A percentile compares a stretch with the other conserved stretches of the same genome.
Conservation (phyloP, 2,888 invertebrate species). For the Drosophila barbarae region DNA sequence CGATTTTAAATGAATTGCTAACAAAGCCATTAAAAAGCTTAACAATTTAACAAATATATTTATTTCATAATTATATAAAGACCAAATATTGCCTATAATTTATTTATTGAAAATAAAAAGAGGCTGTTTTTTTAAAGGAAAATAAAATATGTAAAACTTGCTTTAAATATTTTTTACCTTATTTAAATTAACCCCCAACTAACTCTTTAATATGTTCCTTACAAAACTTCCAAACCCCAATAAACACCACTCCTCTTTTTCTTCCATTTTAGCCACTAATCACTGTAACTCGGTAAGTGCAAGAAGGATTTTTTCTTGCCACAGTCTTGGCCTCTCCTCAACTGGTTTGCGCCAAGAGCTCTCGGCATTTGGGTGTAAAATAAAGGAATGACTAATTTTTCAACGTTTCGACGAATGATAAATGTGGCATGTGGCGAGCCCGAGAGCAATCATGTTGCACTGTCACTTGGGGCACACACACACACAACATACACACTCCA, state of each 20-base stretch:
- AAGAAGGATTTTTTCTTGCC: constrained; percentile 60
- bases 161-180: too few species aligned
- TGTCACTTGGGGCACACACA: constrained; percentile 61
- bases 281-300: constrained; percentile 44
- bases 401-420: constrained; percentile 75
- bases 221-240: not conserved
- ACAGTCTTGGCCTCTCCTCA: constrained; percentile 33
- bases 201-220: too few species aligned
- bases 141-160: too few species aligned
- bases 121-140: too few species aligned
- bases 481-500: constrained; percentile 14
- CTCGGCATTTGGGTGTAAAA: constrained; percentile 75
- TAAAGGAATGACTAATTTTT: constrained; percentile 75
- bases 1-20: too few species aligned
- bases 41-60: too few species aligned
- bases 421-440: constrained; percentile 75
- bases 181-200: too few species aligned
- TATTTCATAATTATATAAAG: too few species aligned
- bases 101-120: too few species aligned
- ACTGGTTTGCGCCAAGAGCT: constrained; percentile 51
- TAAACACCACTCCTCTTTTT: not conserved
- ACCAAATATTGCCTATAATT: too few species aligned
- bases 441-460: constrained; percentile 75
- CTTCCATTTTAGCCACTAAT: not conserved
- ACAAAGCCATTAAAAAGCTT: too few species aligned